Conservation (phyloP, 2,888 invertebrate genomes). For the Trisateles emortualis region DNA sequence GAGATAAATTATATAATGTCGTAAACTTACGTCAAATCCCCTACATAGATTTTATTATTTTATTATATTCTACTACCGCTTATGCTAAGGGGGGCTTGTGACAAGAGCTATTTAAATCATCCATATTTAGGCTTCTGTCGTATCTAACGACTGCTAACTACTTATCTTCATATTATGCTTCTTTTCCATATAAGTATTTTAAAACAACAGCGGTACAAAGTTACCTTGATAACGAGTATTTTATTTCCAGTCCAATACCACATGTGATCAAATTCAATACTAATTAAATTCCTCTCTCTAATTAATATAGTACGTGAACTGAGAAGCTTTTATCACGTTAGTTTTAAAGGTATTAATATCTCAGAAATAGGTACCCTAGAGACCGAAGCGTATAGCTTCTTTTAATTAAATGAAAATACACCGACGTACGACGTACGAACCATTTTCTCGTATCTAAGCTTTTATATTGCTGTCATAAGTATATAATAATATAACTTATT, state of each 20-base stretch:
- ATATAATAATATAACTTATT: too few species aligned
- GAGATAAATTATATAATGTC: too few species aligned
- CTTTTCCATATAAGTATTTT: too few species aligned
- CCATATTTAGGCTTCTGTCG: too few species aligned
- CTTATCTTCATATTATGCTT: too few species aligned
- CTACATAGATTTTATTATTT: too few species aligned
- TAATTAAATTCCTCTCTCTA: slow-evolving; percentile 2
- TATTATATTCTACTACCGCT: too few species aligned
- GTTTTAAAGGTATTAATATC: slow-evolving; percentile 26
- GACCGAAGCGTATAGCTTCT: slow-evolving; percentile 23
- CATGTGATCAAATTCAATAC: not conserved
- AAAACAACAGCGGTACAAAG: too few species aligned
- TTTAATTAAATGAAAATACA: slow-evolving; percentile 40
- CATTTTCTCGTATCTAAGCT: slow-evolving; percentile 1
- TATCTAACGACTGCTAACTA: too few species aligned
- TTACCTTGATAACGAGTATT: not conserved
- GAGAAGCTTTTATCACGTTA: slow-evolving; percentile 18
- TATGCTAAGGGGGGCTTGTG: too few species aligned
- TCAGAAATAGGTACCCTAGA: slow-evolving; percentile 20
- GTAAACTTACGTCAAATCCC: too few species aligned
- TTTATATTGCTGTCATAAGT: slow-evolving; percentile 2
- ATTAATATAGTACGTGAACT: slow-evolving; percentile 19
- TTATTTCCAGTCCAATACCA: not conserved
- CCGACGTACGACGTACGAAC: slow-evolving; percentile 1
- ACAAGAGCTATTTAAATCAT: too few species aligned